Evolutionary conservation across 2,888 invertebrate genomes (phyloP).

Genomic region (Drosophila birchii): DNA sequence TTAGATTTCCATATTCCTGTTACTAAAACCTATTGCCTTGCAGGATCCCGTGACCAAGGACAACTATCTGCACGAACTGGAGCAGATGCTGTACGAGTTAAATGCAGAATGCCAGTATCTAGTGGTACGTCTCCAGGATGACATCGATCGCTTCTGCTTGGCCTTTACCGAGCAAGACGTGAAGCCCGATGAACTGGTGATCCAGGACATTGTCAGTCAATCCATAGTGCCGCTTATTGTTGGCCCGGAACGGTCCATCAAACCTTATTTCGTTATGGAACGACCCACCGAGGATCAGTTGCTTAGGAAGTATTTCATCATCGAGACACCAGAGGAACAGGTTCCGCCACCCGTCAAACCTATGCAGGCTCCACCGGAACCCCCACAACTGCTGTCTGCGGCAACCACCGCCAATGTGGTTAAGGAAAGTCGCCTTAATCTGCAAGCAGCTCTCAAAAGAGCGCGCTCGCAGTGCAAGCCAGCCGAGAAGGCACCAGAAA

Average conservation of each 20-base stretch:
- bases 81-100: conserved; percentile 50
- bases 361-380: background rate
- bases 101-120: conserved; percentile 70
- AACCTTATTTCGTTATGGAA: conserved; percentile 54
- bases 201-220: conserved; percentile 55
- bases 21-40: background rate
- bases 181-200: conserved; percentile 44
- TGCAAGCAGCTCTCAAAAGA: conserved; percentile 56
- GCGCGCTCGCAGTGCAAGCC: conserved; percentile 42
- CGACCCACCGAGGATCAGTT: conserved; percentile 55
- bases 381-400: background rate
- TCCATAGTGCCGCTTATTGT: conserved; percentile 56
- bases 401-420: conserved; percentile 18
- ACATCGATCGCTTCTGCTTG: conserved; percentile 61
- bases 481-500: conserved; percentile 2
- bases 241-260: background rate
- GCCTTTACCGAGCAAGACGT: conserved; percentile 60
- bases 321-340: background rate
- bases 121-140: conserved; percentile 54
- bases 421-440: conserved; percentile 56
- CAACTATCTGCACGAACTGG: conserved; percentile 51
- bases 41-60: conserved; percentile 50
- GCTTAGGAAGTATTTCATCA: conserved; percentile 55
- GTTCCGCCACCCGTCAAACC: background rate
- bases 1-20: background rate